Evolutionary conservation across 64 coral and sea anemone species (phyloP).

Genomic region (Montipora sp.): DNA sequence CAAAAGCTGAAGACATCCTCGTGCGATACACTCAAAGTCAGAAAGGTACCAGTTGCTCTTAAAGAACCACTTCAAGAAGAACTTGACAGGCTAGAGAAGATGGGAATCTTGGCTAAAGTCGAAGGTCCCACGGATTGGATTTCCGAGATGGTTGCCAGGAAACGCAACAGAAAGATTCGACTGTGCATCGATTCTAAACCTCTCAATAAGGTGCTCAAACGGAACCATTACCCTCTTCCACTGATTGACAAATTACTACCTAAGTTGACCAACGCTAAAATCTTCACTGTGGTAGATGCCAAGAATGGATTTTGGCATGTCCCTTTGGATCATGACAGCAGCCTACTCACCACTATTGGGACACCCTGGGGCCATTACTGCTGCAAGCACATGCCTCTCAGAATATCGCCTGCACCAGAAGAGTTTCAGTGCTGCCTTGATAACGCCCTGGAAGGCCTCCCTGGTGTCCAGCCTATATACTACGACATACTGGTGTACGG

Average conservation of each 20-base stretch:
- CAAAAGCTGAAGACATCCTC: neutral
- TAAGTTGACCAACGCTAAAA: neutral
- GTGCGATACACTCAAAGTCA: neutral
- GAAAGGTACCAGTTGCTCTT: too few species aligned
- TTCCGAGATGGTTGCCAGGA: neutral
- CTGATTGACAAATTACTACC: neutral
- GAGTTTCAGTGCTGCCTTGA: neutral
- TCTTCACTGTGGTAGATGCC: constrained; percentile 28
- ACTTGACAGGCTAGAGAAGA: constrained; percentile 9
- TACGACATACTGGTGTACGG: too few species aligned
- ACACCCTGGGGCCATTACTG: neutral
- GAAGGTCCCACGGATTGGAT: constrained; percentile 33
- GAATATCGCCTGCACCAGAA: neutral
- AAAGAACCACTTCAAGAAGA: neutral
- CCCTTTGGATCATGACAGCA: neutral
- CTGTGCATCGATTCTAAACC: constrained; percentile 36
- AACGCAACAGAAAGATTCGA: constrained; percentile 11
- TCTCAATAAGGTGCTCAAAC: constrained; percentile 4
- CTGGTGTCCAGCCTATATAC: too few species aligned
- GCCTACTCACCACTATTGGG: neutral
- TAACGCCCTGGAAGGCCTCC: too few species aligned
- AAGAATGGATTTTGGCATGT: constrained; percentile 38
- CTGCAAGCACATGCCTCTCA: neutral
- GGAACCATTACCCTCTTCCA: constrained; percentile 30
- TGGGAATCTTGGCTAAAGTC: constrained; percentile 25